Conservation (phyloP, 2,113 vertebrate species). For the Amphiprion percula region DNA sequence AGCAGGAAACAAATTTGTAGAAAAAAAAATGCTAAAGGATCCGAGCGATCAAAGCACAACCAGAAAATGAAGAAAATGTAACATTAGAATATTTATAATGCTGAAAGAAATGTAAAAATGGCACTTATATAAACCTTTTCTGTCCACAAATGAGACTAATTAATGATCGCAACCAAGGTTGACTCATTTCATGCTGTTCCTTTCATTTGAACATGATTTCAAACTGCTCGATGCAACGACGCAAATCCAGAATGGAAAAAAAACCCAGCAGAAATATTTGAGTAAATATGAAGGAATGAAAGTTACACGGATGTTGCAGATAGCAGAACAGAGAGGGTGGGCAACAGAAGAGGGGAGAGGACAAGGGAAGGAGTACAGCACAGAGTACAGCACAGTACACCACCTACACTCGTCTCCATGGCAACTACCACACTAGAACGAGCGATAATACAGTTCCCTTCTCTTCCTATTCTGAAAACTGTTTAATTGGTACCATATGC, state of each 20-base stretch:
- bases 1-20: constrained; percentile 18
- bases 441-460: constrained; percentile 76
- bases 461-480: constrained; percentile 72
- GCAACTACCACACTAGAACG: constrained; percentile 82
- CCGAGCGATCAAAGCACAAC: neutral
- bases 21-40: neutral
- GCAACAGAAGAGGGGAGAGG: constrained; percentile 68
- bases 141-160: neutral
- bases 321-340: constrained; percentile 70
- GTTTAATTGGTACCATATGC: constrained; percentile 71
- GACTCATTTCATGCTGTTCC: neutral
- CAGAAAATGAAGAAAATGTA: neutral
- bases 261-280: neutral
- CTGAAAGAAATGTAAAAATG: neutral
- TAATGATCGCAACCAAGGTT: neutral
- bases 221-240: neutral
- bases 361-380: constrained; percentile 73
- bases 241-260: neutral
- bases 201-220: neutral
- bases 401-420: constrained; percentile 83
- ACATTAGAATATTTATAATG: too few relatives aligned
- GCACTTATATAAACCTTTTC: neutral
- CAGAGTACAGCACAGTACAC: constrained; percentile 78
- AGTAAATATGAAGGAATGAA: constrained; percentile 57
- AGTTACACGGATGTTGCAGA: constrained; percentile 73